These are phyloP conservation scores for Eucidaris tribuloides DNA, from an alignment of 35 echinoderm and acorn worm species.

Conservation along the genomic window DNA sequence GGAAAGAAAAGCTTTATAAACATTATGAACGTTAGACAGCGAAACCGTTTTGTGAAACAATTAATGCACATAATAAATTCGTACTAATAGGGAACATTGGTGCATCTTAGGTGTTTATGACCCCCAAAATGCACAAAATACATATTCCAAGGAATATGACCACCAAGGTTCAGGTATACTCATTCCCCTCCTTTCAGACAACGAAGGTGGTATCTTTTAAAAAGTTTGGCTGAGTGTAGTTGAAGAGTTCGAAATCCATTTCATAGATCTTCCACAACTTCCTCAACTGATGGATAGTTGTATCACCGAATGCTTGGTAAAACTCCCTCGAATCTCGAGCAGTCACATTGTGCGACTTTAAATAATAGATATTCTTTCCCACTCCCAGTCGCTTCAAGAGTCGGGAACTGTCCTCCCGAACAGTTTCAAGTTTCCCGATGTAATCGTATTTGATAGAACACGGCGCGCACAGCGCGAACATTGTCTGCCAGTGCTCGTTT, in stretches of 20 bases:
- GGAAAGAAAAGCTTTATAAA: no score
- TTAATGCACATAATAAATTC: no score
- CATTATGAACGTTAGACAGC: no score
- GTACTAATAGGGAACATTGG: no score
- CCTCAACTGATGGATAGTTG: slow-evolving; percentile 28
- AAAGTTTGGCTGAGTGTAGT: slow-evolving; percentile 72
- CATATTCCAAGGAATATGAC: no score
- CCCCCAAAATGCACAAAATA: no score
- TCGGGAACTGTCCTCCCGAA: slow-evolving; percentile 44
- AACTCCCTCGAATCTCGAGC: slow-evolving; percentile 13
- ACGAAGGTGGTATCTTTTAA: no score
- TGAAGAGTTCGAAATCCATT: slow-evolving; percentile 70
- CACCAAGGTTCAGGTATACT: no score
- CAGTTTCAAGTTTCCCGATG: slow-evolving; percentile 65
- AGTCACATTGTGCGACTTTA: slow-evolving; percentile 32
- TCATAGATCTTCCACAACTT: slow-evolving; percentile 70
- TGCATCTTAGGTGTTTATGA: no score
- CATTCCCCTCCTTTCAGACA: no score
- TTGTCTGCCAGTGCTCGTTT: slow-evolving; percentile 55
- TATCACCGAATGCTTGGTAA: slow-evolving; percentile 59
- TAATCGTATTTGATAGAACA: slow-evolving; percentile 67
- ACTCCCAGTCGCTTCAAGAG: slow-evolving; percentile 33
- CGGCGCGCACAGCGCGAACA: slow-evolving; percentile 46
- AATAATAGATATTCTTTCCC: slow-evolving; percentile 7
- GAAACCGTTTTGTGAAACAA: no score